Evolutionary conservation across 2,888 invertebrate genomes (phyloP), one percentile per base, ranked within the genome.

Genomic region (Campoletis raptor): DNA sequence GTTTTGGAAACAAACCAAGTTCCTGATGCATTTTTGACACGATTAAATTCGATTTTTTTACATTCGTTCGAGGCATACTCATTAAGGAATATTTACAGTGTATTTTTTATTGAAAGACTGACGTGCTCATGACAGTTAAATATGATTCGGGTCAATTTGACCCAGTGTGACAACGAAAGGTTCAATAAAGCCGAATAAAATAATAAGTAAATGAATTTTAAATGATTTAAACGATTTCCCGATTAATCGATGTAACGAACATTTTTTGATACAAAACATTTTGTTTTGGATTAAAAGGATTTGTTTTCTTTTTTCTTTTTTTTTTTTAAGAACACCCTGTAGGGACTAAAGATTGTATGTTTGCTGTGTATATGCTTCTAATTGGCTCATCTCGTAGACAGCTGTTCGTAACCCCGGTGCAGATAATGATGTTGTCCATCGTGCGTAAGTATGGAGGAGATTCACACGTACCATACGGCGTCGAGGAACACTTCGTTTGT

Each of bases 371-470:
- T 78, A 36, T 74, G 76, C 76, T 76, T 85, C 87, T 87, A 87
- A 87, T 87, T 87, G 87, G 87, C 87, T 84, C 87, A 87, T 87
- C 87, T 85, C 85, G 85, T 85, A 76, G 87, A 87, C 86, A 87
- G 86, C 86, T 87, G 86, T 87, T 87, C 70, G 86, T 81, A 87
- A 85, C 79, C 82, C 85, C 72, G 54, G 82, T 61, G 61, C 72
- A 64, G 79, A 80, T 87, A 87, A 87, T 87, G 81, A 87, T 82
- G 82, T 87, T 87, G 87, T 86, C 73, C 66, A 61, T 67, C 73
- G 72, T 78, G 77, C 42, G 40, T 48, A 48, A 67, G 70, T 70
- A 67, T 48, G 40, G 48, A 70, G 67, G 52, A 69, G 73, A 61
- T 76, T 73, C 48, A 52, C 54, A 52, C 61, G 74, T 69, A 77